A percentile compares a stretch with the other conserved stretches of the same genome.
Conservation (phyloP, 2,113 vertebrate genomes). For the Chauna torquata region DNA sequence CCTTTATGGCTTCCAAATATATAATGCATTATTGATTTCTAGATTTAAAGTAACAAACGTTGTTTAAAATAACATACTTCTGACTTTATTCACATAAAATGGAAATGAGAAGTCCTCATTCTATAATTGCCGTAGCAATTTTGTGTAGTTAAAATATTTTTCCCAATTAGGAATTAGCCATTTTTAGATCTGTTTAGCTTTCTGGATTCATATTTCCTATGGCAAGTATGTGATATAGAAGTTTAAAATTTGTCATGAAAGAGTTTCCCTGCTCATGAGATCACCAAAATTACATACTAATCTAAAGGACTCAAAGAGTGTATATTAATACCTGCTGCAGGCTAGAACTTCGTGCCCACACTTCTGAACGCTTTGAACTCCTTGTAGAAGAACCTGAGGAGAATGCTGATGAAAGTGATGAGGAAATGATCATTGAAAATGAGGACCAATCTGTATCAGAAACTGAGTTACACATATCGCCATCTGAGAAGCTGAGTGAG, state of each 20-base stretch:
- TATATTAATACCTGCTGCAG: slow-evolving; percentile 42
- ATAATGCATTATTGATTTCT: not conserved
- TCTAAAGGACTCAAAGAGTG: not conserved
- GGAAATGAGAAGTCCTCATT: not conserved
- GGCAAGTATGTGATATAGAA: not conserved
- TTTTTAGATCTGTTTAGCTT: not conserved
- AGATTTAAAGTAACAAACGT: not conserved
- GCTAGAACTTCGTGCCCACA: not conserved
- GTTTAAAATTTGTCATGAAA: not conserved
- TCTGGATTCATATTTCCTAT: not conserved
- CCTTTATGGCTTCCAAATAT: not conserved
- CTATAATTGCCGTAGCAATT: not conserved
- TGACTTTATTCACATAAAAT: not conserved
- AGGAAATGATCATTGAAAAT: not conserved
- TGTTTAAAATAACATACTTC: not conserved
- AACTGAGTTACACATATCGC: not conserved
- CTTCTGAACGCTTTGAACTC: slow-evolving; percentile 59
- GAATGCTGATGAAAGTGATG: not conserved
- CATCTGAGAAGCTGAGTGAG: slow-evolving; percentile 62
- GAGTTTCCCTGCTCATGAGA: not conserved
- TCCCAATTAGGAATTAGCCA: not conserved
- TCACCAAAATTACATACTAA: not conserved
- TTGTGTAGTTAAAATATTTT: not conserved
- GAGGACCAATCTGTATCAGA: slow-evolving; percentile 1
- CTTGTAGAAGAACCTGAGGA: slow-evolving; percentile 18